These are phyloP conservation scores for Sminthopsis crassicaudata DNA, from an alignment of 2,113 vertebrate species.

Conservation along the genomic window DNA sequence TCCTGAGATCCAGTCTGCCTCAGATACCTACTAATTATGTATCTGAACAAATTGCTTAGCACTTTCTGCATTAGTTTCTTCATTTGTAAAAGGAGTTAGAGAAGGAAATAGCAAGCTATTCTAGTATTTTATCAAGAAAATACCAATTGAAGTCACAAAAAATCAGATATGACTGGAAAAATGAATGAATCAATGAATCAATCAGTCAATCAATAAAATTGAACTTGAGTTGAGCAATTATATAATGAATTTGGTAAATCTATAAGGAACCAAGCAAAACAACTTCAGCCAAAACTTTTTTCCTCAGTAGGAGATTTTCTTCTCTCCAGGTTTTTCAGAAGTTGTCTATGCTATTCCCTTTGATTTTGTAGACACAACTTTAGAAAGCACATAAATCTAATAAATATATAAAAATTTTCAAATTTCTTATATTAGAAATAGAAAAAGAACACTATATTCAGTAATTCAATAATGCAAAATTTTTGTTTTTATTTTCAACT, in stretches of 20 bases:
- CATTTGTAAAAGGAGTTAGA: not conserved
- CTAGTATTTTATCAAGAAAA: not conserved
- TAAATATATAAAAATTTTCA: slow-evolving; percentile 53
- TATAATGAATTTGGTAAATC: slow-evolving; percentile 37
- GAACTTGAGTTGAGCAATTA: slow-evolving; percentile 40
- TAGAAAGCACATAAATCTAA: slow-evolving; percentile 40
- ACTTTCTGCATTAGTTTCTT: not conserved
- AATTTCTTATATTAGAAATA: slow-evolving; percentile 35
- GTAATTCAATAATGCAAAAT: slow-evolving; percentile 27
- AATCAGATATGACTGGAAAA: not conserved
- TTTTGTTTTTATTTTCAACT: slow-evolving; percentile 12
- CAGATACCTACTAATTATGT: not conserved
- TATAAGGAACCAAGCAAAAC: not conserved
- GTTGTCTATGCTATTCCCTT: not conserved
- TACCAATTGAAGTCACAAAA: not conserved
- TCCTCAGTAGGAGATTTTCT: not conserved
- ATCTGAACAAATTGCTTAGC: not conserved
- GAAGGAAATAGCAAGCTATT: not conserved
- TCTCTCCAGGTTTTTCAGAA: not conserved
- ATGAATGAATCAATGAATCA: not conserved
- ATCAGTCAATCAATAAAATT: not conserved
- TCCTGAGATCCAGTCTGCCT: not conserved
- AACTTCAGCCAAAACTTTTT: slow-evolving; percentile 41
- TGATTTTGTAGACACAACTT: slow-evolving; percentile 44
- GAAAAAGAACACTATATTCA: slow-evolving; percentile 7